Conservation (phyloP, 2,888 invertebrate species). For the Pinctada fucata region DNA sequence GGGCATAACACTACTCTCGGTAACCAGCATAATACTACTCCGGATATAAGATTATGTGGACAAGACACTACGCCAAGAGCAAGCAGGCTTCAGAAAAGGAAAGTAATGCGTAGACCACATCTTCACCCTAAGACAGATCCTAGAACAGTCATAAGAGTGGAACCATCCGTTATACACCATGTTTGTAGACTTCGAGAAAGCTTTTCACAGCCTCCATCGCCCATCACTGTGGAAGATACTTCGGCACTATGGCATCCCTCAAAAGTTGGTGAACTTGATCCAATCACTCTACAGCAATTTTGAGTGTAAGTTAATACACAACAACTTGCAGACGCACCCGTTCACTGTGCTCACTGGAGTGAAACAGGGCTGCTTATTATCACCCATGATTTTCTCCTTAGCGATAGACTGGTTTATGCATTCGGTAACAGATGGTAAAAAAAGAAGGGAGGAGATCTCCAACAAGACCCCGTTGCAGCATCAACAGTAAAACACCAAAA, state of each 20-base stretch:
- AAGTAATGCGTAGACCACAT: conserved; percentile 10
- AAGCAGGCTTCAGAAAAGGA: conserved; percentile 17
- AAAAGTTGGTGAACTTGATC: conserved; percentile 27
- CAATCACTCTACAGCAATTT: background rate
- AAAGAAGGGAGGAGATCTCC: no score
- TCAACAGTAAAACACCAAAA: no score
- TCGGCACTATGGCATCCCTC: conserved; percentile 25
- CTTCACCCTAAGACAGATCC: conserved; percentile 18
- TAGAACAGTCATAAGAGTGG: conserved; percentile 17
- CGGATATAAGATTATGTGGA: conserved; percentile 5
- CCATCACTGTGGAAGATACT: conserved; percentile 17
- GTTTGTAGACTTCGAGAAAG: conserved; percentile 33
- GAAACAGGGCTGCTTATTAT: no score
- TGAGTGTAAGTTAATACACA: conserved; percentile 14
- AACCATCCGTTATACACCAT: conserved; percentile 21
- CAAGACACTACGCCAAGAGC: background rate
- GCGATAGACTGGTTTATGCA: no score
- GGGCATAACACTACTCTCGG: background rate
- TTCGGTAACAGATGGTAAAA: no score
- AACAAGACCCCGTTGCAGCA: no score
- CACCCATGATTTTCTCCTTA: no score
- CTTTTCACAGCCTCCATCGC: conserved; percentile 24
- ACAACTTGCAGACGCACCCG: conserved; percentile 1
- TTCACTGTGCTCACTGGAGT: no score
- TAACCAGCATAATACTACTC: conserved; percentile 1